These are phyloP conservation scores for Syngnathus rostellatus DNA, from an alignment of 2,797 vertebrate genomes.

Conservation along the genomic window DNA sequence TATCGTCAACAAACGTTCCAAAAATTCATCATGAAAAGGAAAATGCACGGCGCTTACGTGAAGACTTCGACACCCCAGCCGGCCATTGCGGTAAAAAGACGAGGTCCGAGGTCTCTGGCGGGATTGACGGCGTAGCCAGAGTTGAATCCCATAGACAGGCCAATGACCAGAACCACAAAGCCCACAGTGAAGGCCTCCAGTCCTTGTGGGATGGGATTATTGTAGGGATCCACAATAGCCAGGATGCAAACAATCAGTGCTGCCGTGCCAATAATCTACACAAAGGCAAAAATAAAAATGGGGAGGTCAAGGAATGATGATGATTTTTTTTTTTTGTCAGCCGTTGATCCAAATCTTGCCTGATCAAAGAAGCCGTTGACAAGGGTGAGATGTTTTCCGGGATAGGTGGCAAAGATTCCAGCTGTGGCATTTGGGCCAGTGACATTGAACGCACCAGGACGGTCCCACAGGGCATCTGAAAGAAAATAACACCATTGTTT, in stretches of 20 bases:
- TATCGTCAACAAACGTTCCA: background rate
- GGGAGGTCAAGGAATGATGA: background rate
- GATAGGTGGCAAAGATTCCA: slow-evolving; percentile 92
- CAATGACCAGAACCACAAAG: slow-evolving; percentile 90
- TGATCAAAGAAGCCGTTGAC: slow-evolving; percentile 96
- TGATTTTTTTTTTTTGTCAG: background rate
- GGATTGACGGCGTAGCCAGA: slow-evolving; percentile 97
- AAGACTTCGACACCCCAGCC: slow-evolving; percentile 90
- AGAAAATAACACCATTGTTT: background rate
- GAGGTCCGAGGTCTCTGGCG: slow-evolving; percentile 91
- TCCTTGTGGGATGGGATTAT: slow-evolving; percentile 85
- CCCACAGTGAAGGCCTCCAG: slow-evolving; percentile 96
- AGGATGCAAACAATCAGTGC: slow-evolving; percentile 87
- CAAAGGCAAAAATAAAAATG: background rate
- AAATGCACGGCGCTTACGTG: slow-evolving; percentile 69
- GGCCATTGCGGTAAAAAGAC: slow-evolving; percentile 86
- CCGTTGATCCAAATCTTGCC: slow-evolving; percentile 55
- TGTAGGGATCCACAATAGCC: slow-evolving; percentile 92
- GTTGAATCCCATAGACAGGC: slow-evolving; percentile 96
- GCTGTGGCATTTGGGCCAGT: slow-evolving; percentile 68
- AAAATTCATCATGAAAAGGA: background rate
- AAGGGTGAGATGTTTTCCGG: slow-evolving; percentile 75
- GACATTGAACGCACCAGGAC: slow-evolving; percentile 63
- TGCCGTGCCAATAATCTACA: slow-evolving; percentile 87
- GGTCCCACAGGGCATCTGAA: slow-evolving; percentile 82